phyloP scores from a whole-genome alignment of 1,140 invertebrate species.

The Protaetia brevitarsis region DNA sequence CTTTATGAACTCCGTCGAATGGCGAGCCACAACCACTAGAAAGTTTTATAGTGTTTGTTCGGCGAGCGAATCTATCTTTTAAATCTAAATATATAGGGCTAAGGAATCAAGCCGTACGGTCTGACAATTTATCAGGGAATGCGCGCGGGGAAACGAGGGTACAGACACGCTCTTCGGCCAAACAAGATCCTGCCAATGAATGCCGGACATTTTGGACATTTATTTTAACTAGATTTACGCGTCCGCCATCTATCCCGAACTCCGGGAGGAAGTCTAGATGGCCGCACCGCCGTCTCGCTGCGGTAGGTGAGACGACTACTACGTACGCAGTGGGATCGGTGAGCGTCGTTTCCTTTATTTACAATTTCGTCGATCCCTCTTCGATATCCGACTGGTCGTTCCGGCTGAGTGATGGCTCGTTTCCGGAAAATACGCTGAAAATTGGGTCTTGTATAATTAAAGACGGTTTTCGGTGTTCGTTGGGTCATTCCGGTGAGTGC shows the following conservation, averaged over 20 bases:
- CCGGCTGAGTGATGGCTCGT: background rate
- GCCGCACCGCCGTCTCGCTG: background rate
- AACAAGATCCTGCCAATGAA: conserved; percentile 17
- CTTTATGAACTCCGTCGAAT: no score
- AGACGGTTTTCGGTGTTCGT: no score
- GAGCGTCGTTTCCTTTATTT: background rate
- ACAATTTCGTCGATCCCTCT: background rate
- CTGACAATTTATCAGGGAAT: conserved; percentile 16
- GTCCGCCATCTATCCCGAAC: background rate
- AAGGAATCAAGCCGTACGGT: conserved; percentile 2
- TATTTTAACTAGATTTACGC: conserved; percentile 15
- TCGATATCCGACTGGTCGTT: background rate
- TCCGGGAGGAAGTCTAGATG: background rate
- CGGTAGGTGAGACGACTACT: background rate
- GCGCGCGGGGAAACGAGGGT: background rate
- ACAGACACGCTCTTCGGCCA: background rate
- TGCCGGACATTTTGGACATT: conserved; percentile 8
- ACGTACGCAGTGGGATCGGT: background rate
- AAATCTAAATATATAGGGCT: conserved; percentile 22
- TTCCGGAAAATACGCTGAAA: background rate
- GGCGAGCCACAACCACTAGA: no score
- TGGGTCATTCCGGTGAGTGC: no score
- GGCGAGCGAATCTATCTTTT: conserved; percentile 10
- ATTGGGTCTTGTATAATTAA: background rate
- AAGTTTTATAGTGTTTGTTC: conserved; percentile 21